Percentiles rank a stretch among this genome's conserved stretches.
These are phyloP conservation scores for Anoplopoma fimbria DNA, from an alignment of 2,113 vertebrate species.

Conservation along the genomic window DNA sequence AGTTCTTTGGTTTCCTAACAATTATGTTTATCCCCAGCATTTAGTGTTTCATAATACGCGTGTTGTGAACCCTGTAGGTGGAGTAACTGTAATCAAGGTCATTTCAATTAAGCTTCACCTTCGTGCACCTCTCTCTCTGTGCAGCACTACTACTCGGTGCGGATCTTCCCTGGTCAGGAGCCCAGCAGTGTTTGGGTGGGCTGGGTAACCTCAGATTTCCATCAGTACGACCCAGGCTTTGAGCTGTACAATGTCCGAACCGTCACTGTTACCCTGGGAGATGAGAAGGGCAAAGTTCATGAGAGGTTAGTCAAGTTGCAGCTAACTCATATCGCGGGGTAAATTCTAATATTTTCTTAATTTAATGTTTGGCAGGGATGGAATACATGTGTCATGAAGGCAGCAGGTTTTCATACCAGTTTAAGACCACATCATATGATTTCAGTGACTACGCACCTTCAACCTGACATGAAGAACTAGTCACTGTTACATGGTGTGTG, in stretches of 20 bases:
- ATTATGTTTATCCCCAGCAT: neutral
- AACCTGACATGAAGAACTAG: neutral
- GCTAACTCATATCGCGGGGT: neutral
- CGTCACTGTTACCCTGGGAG: slow-evolving; percentile 95
- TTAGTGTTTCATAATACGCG: neutral
- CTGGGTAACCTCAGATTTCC: slow-evolving; percentile 98
- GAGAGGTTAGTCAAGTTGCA: slow-evolving; percentile 88
- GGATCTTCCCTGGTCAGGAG: slow-evolving; percentile 97
- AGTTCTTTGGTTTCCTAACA: neutral
- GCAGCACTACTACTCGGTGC: slow-evolving; percentile 95
- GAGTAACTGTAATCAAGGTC: neutral
- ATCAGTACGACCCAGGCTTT: slow-evolving; percentile 92
- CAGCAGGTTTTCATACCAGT: neutral
- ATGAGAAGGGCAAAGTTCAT: slow-evolving; percentile 97
- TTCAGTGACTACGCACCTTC: neutral
- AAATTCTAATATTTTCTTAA: neutral
- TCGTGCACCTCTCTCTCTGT: slow-evolving; percentile 3
- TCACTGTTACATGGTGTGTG: neutral
- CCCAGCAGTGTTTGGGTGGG: slow-evolving; percentile 96
- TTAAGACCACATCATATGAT: neutral
- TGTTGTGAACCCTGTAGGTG: neutral
- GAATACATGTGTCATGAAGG: neutral
- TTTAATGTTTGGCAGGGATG: neutral
- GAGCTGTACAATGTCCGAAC: slow-evolving; percentile 93
- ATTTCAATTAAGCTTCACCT: neutral